Evolutionary conservation across 2,888 invertebrate species (phyloP).

Genomic region (Criorhina ranunculi): DNA sequence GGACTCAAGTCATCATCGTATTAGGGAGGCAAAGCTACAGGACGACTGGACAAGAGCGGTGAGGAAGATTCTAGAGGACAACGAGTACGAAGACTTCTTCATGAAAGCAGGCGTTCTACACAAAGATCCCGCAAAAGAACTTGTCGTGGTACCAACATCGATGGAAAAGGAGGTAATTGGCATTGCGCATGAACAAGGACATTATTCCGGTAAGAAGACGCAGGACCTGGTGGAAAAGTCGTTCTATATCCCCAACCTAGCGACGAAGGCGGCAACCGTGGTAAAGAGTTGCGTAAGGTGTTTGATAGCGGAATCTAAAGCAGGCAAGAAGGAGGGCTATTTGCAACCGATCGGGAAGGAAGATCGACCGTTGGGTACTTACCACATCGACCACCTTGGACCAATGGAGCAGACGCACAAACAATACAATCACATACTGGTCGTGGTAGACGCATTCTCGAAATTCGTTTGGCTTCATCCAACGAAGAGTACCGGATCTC

Average conservation of each 20-base stretch:
- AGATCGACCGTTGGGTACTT: conserved; percentile 30
- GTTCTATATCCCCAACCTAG: too few species aligned
- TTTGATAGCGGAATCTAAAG: too few species aligned
- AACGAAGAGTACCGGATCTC: conserved; percentile 77
- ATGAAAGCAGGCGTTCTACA: conserved; percentile 23
- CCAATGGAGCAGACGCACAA: conserved; percentile 28
- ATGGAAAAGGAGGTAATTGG: conserved; percentile 48
- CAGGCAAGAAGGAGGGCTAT: conserved; percentile 26
- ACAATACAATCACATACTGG: conserved; percentile 79
- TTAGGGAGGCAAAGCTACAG: not conserved
- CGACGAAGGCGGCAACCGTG: too few species aligned
- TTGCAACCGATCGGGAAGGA: conserved; percentile 2
- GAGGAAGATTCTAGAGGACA: not conserved
- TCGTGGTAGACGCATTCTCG: conserved; percentile 79
- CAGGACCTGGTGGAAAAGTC: not conserved
- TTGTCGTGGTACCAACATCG: conserved; percentile 53
- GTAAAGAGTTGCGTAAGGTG: too few species aligned
- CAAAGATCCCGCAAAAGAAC: conserved; percentile 21
- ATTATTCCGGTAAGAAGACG: conserved; percentile 38
- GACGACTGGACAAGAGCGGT: conserved; percentile 4
- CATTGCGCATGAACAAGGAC: conserved; percentile 37
- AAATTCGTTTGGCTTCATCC: conserved; percentile 81
- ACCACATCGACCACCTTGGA: conserved; percentile 51
- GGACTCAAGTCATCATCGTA: conserved; percentile 3
- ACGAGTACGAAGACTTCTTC: conserved; percentile 12